phyloP scores from a whole-genome alignment of 2,888 invertebrate species.

The Dugesia japonica region DNA sequence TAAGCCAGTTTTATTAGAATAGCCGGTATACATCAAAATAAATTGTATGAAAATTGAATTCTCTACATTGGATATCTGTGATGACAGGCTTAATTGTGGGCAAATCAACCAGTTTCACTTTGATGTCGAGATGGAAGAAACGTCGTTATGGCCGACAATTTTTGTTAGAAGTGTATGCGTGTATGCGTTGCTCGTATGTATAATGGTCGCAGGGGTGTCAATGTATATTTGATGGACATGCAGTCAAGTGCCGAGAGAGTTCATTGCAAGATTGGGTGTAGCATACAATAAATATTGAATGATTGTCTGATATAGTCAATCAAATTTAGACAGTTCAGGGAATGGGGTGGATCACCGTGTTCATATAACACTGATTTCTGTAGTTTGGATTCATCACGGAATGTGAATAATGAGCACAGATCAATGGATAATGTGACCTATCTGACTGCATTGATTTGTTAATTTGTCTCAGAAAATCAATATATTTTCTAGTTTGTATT shows the following conservation, averaged over 20 bases:
- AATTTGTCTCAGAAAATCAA: conserved; percentile 20
- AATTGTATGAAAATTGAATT: conserved; percentile 20
- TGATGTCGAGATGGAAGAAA: not conserved
- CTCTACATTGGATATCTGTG: conserved; percentile 3
- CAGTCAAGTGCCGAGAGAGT: conserved; percentile 11
- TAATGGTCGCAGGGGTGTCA: conserved; percentile 8
- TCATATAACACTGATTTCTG: conserved; percentile 15
- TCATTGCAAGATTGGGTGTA: conserved; percentile 4
- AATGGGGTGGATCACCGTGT: not conserved
- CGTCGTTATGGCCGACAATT: not conserved
- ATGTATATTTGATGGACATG: conserved; percentile 20
- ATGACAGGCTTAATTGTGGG: conserved; percentile 16
- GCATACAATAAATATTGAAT: conserved; percentile 14
- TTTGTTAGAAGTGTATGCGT: not conserved
- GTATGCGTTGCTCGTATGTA: not conserved
- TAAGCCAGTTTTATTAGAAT: conserved; percentile 5
- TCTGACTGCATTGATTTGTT: conserved; percentile 14
- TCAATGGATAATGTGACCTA: conserved; percentile 20
- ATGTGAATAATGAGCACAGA: conserved; percentile 20
- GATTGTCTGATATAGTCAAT: conserved; percentile 17
- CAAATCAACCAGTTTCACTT: conserved; percentile 14
- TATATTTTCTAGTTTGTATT: not conserved
- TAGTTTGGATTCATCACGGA: conserved; percentile 20
- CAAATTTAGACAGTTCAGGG: not conserved
- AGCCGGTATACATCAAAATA: conserved; percentile 13